phyloP scores from a whole-genome alignment of 23 tunicate genomes.

The Ascidia mentula region DNA sequence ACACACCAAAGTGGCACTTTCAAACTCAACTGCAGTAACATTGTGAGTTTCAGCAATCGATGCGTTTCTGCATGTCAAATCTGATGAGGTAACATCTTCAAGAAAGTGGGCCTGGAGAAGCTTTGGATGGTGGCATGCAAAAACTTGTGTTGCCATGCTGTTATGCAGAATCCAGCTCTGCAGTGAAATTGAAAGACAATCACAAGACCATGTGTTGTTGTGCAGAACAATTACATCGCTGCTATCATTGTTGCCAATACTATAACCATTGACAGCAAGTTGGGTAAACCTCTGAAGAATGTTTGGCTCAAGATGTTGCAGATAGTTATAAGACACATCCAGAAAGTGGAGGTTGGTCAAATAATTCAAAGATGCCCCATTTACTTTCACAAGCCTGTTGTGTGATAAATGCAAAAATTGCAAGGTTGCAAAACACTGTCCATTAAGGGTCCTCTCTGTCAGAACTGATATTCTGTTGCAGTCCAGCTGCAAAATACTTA shows the following conservation, averaged over 20 bases:
- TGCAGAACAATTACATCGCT: not conserved
- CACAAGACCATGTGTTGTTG: constrained; percentile 73
- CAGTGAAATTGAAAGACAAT: constrained; percentile 41
- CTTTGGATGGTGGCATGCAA: constrained; percentile 41
- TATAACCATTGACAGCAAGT: not conserved
- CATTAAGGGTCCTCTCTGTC: constrained; percentile 15
- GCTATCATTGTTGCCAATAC: not conserved
- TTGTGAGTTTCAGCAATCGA: constrained; percentile 11
- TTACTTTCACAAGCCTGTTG: constrained; percentile 40
- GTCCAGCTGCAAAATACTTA: constrained; percentile 29
- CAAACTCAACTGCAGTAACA: constrained; percentile 32
- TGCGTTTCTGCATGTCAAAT: constrained; percentile 44
- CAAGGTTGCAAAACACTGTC: constrained; percentile 4
- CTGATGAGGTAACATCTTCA: constrained; percentile 8
- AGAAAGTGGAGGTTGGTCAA: constrained; percentile 14
- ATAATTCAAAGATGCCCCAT: not conserved
- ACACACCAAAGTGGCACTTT: constrained; percentile 43
- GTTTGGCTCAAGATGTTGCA: constrained; percentile 42
- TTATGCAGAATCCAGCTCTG: not conserved
- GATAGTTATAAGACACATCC: constrained; percentile 43
- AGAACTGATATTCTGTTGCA: constrained; percentile 35
- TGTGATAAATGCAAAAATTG: constrained; percentile 19
- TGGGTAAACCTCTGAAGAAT: constrained; percentile 17
- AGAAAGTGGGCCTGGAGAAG: constrained; percentile 19
- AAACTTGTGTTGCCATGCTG: not conserved